A percentile compares a stretch with the other conserved stretches of the same genome.
These are phyloP conservation scores for Alligator mississippiensis DNA, from an alignment of 2,113 vertebrate genomes.

Conservation along the genomic window DNA sequence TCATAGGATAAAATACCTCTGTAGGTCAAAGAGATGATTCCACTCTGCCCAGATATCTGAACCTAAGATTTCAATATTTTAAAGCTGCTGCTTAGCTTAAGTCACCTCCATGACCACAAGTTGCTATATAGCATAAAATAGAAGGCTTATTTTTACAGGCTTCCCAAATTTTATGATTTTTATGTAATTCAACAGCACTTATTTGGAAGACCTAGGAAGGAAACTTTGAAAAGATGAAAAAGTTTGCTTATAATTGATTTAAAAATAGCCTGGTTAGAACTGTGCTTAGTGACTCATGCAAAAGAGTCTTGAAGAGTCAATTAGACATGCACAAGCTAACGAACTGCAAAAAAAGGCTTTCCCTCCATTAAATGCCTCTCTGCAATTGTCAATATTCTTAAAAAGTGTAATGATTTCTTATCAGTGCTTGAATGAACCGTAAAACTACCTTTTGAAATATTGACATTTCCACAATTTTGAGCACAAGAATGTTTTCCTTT, in stretches of 20 bases:
- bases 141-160: not conserved
- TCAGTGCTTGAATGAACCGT: conserved; percentile 81
- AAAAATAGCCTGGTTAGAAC: conserved; percentile 52
- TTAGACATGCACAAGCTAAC: conserved; percentile 82
- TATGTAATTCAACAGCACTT: not conserved
- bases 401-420: conserved; percentile 85
- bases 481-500: conserved; percentile 72
- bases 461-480: conserved; percentile 84
- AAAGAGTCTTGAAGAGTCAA: conserved; percentile 78
- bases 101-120: not conserved
- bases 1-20: not conserved
- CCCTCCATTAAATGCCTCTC: conserved; percentile 77
- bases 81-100: not conserved
- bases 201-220: not conserved
- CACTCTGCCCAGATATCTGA: not conserved
- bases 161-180: not conserved
- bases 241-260: conserved; percentile 15
- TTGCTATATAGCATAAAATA: not conserved
- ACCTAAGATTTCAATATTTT: not conserved
- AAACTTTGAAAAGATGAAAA: not conserved
- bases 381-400: conserved; percentile 78
- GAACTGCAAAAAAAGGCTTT: conserved; percentile 78
- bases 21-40: not conserved
- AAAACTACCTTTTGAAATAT: conserved; percentile 85
- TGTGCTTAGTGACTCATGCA: conserved; percentile 77